These are phyloP conservation scores for Petrocephalus zakoni DNA, from an alignment of 2,113 vertebrate genomes.

Conservation along the genomic window DNA sequence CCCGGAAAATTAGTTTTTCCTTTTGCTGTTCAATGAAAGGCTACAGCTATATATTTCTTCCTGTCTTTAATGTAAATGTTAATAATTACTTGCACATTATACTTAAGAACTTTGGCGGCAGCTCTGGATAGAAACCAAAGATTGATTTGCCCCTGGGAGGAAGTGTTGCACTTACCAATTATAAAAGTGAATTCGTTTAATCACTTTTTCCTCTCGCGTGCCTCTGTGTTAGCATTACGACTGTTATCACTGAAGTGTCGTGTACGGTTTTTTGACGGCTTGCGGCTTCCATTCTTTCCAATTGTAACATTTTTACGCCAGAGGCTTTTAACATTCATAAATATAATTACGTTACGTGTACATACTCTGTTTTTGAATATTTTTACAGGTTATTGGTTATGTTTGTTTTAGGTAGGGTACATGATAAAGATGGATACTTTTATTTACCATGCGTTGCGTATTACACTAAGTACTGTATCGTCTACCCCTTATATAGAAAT, in stretches of 20 bases:
- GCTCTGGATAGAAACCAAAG: background rate
- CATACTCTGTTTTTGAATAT: background rate
- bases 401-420: background rate
- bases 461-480: background rate
- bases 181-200: background rate
- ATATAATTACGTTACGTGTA: background rate
- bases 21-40: background rate
- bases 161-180: background rate
- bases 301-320: background rate
- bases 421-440: background rate
- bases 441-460: background rate
- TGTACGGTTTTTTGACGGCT: background rate
- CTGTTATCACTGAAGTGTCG: background rate
- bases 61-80: slow-evolving; percentile 1
- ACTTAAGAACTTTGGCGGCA: background rate
- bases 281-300: background rate
- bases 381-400: background rate
- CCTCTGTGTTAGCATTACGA: background rate
- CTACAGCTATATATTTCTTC: background rate
- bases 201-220: background rate
- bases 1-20: background rate
- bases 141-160: background rate
- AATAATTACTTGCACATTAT: background rate
- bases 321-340: background rate
- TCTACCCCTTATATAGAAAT: background rate